A percentile compares a stretch with the other conserved stretches of the same genome.
Evolutionary conservation across 2,797 vertebrate genomes (phyloP).

Genomic region (Thunnus albacares): DNA sequence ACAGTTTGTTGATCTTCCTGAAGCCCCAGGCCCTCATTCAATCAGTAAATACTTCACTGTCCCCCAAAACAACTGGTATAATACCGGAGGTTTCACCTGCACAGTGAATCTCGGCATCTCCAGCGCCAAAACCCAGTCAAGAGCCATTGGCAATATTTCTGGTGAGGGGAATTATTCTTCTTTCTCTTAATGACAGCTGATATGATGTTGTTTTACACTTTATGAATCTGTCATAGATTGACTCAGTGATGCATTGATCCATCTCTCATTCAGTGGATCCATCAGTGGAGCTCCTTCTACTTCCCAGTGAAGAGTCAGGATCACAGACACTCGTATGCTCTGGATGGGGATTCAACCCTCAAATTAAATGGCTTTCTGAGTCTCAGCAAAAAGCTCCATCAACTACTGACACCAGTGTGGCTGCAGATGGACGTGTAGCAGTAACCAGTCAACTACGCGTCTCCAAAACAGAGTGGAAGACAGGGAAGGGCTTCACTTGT

Average conservation of each 20-base stretch:
- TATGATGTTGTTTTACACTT: neutral
- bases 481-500: slow-evolving; percentile 65
- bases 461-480: slow-evolving; percentile 66
- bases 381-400: neutral
- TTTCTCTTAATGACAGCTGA: neutral
- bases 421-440: slow-evolving; percentile 59
- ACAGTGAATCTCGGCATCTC: slow-evolving; percentile 66
- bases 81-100: slow-evolving; percentile 58
- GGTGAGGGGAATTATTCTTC: slow-evolving; percentile 56
- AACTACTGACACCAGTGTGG: slow-evolving; percentile 34
- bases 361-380: slow-evolving; percentile 67
- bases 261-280: slow-evolving; percentile 57
- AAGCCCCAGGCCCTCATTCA: slow-evolving; percentile 44
- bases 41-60: slow-evolving; percentile 60
- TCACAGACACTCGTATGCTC: slow-evolving; percentile 69
- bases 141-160: slow-evolving; percentile 57
- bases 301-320: slow-evolving; percentile 38
- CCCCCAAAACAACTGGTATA: accelerated
- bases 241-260: neutral
- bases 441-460: slow-evolving; percentile 69
- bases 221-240: neutral
- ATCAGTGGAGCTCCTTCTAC: slow-evolving; percentile 64
- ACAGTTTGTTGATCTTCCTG: slow-evolving; percentile 54
- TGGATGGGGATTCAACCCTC: slow-evolving; percentile 71
- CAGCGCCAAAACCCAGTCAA: slow-evolving; percentile 3